Evolutionary conservation across 2,113 vertebrate species (phyloP).

Genomic region (Percina caprodes): DNA sequence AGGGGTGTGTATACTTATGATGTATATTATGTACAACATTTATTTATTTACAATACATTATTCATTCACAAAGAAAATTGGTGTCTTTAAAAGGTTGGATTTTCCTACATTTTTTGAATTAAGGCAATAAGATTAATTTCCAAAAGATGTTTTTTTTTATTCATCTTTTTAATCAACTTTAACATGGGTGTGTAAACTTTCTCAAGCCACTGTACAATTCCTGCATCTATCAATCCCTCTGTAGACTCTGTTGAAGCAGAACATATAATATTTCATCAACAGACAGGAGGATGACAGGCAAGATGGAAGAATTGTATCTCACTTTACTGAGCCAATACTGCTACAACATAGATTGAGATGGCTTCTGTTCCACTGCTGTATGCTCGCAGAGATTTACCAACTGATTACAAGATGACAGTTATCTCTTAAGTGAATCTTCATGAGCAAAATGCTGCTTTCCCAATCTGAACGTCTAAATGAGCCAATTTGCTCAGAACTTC

Average conservation of each 20-base stretch:
- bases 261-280: conserved; percentile 36
- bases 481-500: conserved; percentile 36
- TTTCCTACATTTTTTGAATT: too few species aligned
- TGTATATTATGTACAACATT: too few species aligned
- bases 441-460: conserved; percentile 34
- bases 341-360: conserved; percentile 37
- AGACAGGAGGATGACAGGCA: neutral
- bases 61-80: too few species aligned
- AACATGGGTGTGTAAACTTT: too few species aligned
- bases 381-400: conserved; percentile 39
- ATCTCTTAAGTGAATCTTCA: conserved; percentile 58
- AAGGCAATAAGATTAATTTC: too few species aligned
- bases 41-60: too few species aligned
- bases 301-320: conserved; percentile 39
- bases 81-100: too few species aligned
- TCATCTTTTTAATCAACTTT: too few species aligned
- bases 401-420: conserved; percentile 55
- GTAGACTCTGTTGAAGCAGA: conserved; percentile 8
- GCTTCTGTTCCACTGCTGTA: conserved; percentile 33
- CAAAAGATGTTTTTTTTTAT: too few species aligned
- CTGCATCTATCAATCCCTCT: conserved; percentile 21
- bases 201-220: neutral
- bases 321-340: conserved; percentile 36
- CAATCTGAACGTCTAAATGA: conserved; percentile 32
- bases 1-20: too few species aligned